These are phyloP conservation scores for Nothobranchius kuhntae DNA, from an alignment of 2,113 vertebrate species.

Conservation along the genomic window DNA sequence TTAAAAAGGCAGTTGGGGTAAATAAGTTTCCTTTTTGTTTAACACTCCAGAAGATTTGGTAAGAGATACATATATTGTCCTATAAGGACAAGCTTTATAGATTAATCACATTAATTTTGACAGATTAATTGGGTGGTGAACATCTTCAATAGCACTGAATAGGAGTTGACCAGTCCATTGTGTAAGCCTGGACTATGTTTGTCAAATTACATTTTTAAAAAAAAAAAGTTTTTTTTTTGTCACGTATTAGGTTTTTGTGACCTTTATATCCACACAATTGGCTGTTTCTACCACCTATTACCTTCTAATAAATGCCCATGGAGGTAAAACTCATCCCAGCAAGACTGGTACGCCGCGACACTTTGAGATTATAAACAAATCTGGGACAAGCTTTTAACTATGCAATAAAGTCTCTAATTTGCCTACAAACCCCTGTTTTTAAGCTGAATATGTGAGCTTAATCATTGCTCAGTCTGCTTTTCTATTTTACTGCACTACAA, in stretches of 20 bases:
- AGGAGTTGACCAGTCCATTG: neutral
- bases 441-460: constrained; percentile 20
- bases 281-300: constrained; percentile 35
- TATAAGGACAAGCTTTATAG: neutral
- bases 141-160: neutral
- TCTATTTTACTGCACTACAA: constrained; percentile 43
- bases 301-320: no score
- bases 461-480: constrained; percentile 3
- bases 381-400: neutral
- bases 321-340: neutral
- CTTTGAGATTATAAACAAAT: constrained; percentile 11
- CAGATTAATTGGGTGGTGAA: neutral
- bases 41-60: constrained; percentile 28
- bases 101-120: constrained; percentile 20
- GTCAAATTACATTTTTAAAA: constrained; percentile 20
- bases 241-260: constrained; percentile 8
- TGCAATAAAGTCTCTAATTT: no score
- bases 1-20: neutral
- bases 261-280: constrained; percentile 13
- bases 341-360: neutral
- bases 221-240: constrained; percentile 57
- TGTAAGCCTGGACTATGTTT: constrained; percentile 1
- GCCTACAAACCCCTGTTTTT: constrained; percentile 8
- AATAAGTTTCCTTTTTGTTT: constrained; percentile 13
- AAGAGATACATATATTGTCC: constrained; percentile 17